phyloP scores from a whole-genome alignment of 2,113 vertebrate genomes.

The Zosterops borbonicus region DNA sequence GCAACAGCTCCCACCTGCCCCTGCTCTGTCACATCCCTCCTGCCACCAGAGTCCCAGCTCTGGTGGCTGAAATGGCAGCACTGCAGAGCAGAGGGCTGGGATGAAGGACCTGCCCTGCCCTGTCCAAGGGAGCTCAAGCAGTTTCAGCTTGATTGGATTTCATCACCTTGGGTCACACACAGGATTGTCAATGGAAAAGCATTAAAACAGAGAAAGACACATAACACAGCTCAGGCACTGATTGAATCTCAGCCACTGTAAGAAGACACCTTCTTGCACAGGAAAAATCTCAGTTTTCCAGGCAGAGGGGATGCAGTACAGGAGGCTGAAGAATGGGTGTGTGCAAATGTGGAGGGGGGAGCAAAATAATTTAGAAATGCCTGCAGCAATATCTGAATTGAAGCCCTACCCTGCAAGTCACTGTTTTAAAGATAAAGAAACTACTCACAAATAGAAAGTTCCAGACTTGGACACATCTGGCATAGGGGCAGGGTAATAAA shows the following conservation, averaged over 20 bases:
- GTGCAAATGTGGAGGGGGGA: not conserved
- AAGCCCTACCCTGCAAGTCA: not conserved
- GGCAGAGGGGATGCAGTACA: not conserved
- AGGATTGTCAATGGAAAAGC: conserved; percentile 24
- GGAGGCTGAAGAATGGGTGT: not conserved
- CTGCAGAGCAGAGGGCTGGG: not conserved
- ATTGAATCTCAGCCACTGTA: not conserved
- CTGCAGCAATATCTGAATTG: conserved; percentile 20
- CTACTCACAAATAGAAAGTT: conserved; percentile 23
- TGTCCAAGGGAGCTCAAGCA: conserved; percentile 31
- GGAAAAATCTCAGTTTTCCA: not conserved
- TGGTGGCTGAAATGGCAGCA: too few relatives aligned
- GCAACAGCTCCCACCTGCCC: not conserved
- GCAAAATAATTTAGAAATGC: not conserved
- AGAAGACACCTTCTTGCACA: not conserved
- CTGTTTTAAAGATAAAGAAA: conserved; percentile 5
- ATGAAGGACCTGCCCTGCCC: not conserved
- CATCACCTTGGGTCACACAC: conserved; percentile 59
- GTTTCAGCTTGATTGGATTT: conserved; percentile 44
- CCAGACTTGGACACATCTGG: conserved; percentile 43
- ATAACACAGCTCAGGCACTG: not conserved
- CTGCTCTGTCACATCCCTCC: not conserved
- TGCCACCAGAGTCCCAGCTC: not conserved
- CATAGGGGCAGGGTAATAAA: conserved; percentile 41
- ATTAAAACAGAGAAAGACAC: conserved; percentile 42